These are phyloP conservation scores for Notiomystis cincta DNA, from an alignment of 2,113 vertebrate genomes.

Conservation along the genomic window DNA sequence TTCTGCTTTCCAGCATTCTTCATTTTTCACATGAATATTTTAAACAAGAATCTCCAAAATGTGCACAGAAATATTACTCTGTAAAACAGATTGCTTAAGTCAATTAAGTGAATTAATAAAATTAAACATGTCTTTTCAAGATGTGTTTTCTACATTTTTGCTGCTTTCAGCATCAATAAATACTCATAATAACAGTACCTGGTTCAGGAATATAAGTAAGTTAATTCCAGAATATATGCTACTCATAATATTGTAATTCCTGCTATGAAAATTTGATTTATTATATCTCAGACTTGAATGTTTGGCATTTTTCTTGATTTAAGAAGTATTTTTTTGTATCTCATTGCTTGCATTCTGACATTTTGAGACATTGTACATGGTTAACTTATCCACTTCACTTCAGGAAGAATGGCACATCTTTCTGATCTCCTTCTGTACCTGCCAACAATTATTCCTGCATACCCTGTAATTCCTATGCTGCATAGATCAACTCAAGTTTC, in stretches of 20 bases:
- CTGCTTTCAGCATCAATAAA: not conserved
- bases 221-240: not conserved
- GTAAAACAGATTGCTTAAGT: not conserved
- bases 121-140: not conserved
- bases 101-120: not conserved
- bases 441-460: not conserved
- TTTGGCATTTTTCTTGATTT: not conserved
- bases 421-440: not conserved
- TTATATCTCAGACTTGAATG: not conserved
- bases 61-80: not conserved
- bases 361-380: not conserved
- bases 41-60: not conserved
- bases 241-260: not conserved
- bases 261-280: not conserved
- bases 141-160: not conserved
- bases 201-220: not conserved
- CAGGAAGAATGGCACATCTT: not conserved
- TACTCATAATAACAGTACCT: not conserved
- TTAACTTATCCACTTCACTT: not conserved
- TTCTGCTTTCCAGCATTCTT: not conserved
- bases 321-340: not conserved
- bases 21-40: not conserved
- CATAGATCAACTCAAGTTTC: not conserved
- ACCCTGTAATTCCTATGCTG: not conserved
- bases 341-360: not conserved